Evolutionary conservation across 2,797 vertebrate genomes (phyloP), one percentile per base, ranked within the genome.

Genomic region (Sebastes nivosus): DNA sequence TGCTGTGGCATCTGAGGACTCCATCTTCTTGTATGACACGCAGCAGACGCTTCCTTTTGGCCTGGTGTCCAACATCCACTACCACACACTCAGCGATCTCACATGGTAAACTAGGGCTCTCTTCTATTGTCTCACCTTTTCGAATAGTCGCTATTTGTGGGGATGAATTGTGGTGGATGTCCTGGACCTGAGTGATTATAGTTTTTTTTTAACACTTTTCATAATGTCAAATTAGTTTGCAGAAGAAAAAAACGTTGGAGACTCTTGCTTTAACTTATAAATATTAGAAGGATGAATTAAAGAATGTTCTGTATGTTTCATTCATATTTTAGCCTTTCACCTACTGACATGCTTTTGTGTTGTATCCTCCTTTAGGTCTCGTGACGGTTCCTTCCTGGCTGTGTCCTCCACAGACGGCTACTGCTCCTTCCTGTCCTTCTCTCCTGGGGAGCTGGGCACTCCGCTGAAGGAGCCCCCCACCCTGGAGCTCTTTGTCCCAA

Each of bases 381-480:
- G 94, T 0, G 97, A 99, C 12, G 99, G 97, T 12, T 96, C 96
- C 63, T 97, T 99, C 93, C 93, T 99, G 90, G 96, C 98, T 1
- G 97, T 99, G 70, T 98, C 98, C 16, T 99, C 99, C 90, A 99
- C 98, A 5, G 99, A 99, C 0, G 99, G 99, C 4, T 99, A 99
- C 89, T 99, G 99, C 87, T 99, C 99, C 2, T 99, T 99, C 67
- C 95, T 99, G 83, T 97, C 97, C 2, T 99, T 99, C 79, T 97
- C 96, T 85, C 93, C 96, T 4, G 96, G 93, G 2, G 98, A 99
- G 88, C 96, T 99, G 75, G 99, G 99, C 20, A 85, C 92, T 6
- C 96, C 97, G 0, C 87, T 99, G 81, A 98, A 97, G 86, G 97
- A 99, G 76, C 97, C 96, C 36, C 99, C 98, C 1, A 88, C 91